A percentile compares a stretch with the other conserved stretches of the same genome.
Evolutionary conservation across 2,888 invertebrate species (phyloP).

Genomic region (Trissoscelio sp.): DNA sequence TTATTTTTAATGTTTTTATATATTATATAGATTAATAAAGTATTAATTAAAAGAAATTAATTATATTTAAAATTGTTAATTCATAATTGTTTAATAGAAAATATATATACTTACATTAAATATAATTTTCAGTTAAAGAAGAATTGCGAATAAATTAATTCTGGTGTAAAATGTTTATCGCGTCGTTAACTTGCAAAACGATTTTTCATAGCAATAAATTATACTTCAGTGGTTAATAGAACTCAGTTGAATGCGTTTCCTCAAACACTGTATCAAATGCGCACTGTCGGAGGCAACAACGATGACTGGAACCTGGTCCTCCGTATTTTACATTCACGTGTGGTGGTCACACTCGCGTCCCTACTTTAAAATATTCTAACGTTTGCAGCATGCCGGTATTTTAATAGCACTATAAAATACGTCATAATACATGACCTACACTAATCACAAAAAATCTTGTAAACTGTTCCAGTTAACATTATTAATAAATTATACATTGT

Average conservation of each 20-base stretch:
- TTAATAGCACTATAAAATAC: conserved; percentile 17
- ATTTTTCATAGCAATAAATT: conserved; percentile 15
- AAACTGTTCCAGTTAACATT: not conserved
- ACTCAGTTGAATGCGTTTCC: not conserved
- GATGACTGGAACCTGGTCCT: conserved; percentile 57
- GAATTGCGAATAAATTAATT: no score
- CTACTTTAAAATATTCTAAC: conserved; percentile 45
- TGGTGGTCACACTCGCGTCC: conserved; percentile 27
- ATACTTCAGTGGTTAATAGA: not conserved
- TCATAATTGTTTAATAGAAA: no score
- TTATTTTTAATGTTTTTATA: no score
- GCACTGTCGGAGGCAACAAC: conserved; percentile 48
- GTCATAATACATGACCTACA: conserved; percentile 24
- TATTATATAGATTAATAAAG: no score
- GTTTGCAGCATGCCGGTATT: conserved; percentile 15
- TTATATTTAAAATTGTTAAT: no score
- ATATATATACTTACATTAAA: no score
- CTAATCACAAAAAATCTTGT: not conserved
- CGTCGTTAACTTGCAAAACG: not conserved
- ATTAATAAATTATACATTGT: no score
- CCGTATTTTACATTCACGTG: conserved; percentile 36
- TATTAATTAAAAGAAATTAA: no score
- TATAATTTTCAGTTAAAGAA: no score
- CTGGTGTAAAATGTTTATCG: no score
- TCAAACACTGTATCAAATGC: conserved; percentile 39